Conservation (phyloP, 2,797 vertebrate genomes). For the Falco berigora region DNA sequence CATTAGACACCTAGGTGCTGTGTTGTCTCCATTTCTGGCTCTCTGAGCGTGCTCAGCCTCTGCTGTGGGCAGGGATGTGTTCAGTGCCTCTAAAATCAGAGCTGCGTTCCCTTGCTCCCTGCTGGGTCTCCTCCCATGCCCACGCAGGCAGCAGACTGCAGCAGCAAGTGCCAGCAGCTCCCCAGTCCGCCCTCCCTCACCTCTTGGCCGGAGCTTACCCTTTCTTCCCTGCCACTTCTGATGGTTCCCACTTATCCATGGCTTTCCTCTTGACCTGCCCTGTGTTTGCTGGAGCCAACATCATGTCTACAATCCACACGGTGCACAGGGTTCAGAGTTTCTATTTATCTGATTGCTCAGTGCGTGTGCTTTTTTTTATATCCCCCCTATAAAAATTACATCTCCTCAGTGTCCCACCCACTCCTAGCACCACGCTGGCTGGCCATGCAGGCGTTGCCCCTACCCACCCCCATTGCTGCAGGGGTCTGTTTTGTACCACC, state of each 20-base stretch:
- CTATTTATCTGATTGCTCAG: background rate
- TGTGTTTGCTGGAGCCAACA: accelerated
- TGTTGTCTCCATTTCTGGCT: background rate
- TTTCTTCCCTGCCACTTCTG: background rate
- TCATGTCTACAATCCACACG: background rate
- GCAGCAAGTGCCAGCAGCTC: background rate
- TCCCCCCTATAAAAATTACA: accelerated
- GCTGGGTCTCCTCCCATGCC: background rate
- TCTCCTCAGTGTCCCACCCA: accelerated
- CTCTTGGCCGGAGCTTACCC: background rate
- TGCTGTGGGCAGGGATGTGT: background rate
- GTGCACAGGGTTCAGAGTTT: background rate
- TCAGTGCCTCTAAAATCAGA: background rate
- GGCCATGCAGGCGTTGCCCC: background rate
- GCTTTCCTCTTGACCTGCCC: background rate
- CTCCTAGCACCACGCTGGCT: background rate
- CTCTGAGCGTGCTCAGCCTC: background rate
- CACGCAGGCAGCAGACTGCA: accelerated
- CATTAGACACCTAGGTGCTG: background rate
- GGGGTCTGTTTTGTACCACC: background rate
- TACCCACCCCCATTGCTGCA: background rate
- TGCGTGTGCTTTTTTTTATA: background rate
- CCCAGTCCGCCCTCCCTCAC: background rate
- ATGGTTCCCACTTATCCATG: background rate
- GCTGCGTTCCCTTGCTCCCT: background rate